Evolutionary conservation across 2,888 invertebrate species (phyloP), one percentile per base, ranked within the genome.

Genomic region (Drosophila testacea): DNA sequence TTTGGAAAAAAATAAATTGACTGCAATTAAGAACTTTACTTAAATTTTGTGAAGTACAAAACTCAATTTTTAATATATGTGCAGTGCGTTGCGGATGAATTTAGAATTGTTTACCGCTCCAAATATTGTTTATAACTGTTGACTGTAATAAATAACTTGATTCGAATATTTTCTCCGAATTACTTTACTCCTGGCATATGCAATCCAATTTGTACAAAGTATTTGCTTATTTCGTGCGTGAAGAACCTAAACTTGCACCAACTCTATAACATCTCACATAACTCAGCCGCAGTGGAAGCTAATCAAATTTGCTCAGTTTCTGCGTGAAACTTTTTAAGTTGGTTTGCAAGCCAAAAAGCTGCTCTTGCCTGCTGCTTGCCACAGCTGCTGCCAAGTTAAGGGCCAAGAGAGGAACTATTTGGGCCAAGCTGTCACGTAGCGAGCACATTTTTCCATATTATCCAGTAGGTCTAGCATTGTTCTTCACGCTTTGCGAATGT

Each of bases 381-480:
- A 36, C 69, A 73, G 47, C 81, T 70, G 59, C n/a, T 54, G 56
- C 42, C 42, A 55, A 38, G 36, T 13, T 51, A 36, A 9, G 34
- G 39, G 51, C 47, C 30, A 48, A 32, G 28, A 32, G 28, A 55
- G 44, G 27, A 69, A 73, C 77, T 77, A 81, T 79, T 81, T 70
- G 42, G 62, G 73, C 41, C 86, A 80, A 64, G 86, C 76, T 83
- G 88, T 88, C 89, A 90, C 90, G 90, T 90, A 86, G 59, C 62
- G 59, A 54, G 48, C 71, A 74, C 81, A 89, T 89, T 90, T 88
- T 86, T 89, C 80, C 75, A 79, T 77, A 89, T 87, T 89, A 90
- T 81, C 41, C 73, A 50, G 52, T 63, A 52, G 78, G 66, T 66
- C 36, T 36, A 22, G 39, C 54, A 54, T 61, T 28, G 54, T 68